Conservation (phyloP, 2,888 invertebrate genomes). For the Netelia melanura region DNA sequence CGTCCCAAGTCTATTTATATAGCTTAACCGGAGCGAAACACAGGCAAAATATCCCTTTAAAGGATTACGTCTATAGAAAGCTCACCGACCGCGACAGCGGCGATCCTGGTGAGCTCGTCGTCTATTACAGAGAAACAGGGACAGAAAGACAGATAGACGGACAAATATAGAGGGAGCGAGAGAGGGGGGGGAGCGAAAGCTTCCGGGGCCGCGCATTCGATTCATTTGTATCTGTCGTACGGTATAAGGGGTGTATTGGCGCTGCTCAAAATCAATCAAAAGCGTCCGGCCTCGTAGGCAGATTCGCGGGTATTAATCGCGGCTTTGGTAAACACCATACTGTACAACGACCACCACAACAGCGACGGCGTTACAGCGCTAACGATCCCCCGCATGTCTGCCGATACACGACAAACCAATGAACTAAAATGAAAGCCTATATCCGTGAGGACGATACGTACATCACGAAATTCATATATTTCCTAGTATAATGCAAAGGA, state of each 20-base stretch:
- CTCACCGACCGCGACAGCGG: conserved; percentile 67
- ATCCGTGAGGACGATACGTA: conserved; percentile 16
- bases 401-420: conserved; percentile 8
- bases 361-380: conserved; percentile 18
- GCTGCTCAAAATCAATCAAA: conserved; percentile 83
- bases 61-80: conserved; percentile 82
- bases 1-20: conserved; percentile 83
- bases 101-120: conserved; percentile 35
- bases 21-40: conserved; percentile 83
- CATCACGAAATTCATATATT: conserved; percentile 29
- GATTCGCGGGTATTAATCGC: conserved; percentile 80
- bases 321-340: conserved; percentile 64
- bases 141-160: conserved; percentile 28
- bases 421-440: conserved; percentile 25
- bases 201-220: conserved; percentile 78
- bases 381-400: conserved; percentile 4
- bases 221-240: conserved; percentile 84
- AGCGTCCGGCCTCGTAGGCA: conserved; percentile 75
- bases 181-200: conserved; percentile 49
- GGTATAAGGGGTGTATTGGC: conserved; percentile 70
- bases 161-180: conserved; percentile 19
- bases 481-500: conserved; percentile 11
- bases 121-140: conserved; percentile 20
- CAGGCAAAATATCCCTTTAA: conserved; percentile 83
- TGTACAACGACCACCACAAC: conserved; percentile 45